These are phyloP conservation scores for Apostichopus japonicus DNA, from an alignment of 35 echinoderm and acorn worm species.

Conservation along the genomic window DNA sequence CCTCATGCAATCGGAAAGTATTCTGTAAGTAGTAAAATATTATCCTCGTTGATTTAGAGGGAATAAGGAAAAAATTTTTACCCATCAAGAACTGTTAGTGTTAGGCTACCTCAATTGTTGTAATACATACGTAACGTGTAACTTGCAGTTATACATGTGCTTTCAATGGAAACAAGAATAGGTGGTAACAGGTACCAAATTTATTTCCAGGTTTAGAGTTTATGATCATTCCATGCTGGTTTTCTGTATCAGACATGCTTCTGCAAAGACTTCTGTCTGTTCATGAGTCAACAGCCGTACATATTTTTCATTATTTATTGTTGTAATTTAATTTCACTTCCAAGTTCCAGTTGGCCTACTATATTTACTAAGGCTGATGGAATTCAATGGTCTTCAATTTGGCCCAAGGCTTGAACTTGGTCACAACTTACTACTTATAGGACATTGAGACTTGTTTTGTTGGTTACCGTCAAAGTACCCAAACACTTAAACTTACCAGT, in stretches of 20 bases:
- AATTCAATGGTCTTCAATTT: not conserved
- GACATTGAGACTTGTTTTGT: too few species aligned
- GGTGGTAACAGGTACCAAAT: not conserved
- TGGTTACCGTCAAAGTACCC: too few species aligned
- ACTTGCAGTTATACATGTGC: not conserved
- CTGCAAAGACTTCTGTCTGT: not conserved
- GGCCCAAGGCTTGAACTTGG: too few species aligned
- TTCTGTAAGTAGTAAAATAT: constrained; percentile 15
- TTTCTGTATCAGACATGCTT: not conserved
- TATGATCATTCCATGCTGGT: not conserved
- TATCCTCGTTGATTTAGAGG: not conserved
- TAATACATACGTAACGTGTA: not conserved
- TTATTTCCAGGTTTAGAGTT: not conserved
- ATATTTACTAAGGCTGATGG: not conserved
- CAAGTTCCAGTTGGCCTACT: not conserved
- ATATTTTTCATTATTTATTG: not conserved
- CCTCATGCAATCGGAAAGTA: constrained; percentile 37
- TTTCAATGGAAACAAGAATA: too few species aligned
- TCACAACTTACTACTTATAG: too few species aligned
- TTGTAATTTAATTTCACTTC: not conserved
- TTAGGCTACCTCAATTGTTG: not conserved
- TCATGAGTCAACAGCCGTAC: not conserved
- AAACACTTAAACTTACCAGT: too few species aligned
- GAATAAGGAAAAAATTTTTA: not conserved
- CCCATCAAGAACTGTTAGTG: not conserved